phyloP scores from a whole-genome alignment of 2,113 vertebrate species.

The Myocastor coypus region DNA sequence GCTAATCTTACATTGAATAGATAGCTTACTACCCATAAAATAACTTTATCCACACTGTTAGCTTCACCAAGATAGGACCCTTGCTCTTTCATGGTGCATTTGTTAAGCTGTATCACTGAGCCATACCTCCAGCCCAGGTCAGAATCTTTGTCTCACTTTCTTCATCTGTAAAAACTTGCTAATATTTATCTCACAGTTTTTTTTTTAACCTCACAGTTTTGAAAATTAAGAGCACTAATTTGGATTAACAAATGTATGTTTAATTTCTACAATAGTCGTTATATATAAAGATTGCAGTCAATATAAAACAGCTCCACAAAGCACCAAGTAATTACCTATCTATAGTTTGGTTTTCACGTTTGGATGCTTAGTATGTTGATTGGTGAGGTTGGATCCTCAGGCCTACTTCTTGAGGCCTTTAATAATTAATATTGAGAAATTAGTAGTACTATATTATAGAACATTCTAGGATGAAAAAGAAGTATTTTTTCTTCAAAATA shows the following conservation, averaged over 20 bases:
- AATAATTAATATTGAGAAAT: constrained; percentile 63
- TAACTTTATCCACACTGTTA: constrained; percentile 30
- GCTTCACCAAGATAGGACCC: neutral
- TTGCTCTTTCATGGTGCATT: constrained; percentile 8
- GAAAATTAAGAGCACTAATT: constrained; percentile 41
- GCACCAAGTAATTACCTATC: constrained; percentile 50
- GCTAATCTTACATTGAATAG: neutral
- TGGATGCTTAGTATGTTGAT: constrained; percentile 48
- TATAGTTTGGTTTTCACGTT: constrained; percentile 63
- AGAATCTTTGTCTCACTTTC: constrained; percentile 31
- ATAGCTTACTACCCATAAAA: neutral
- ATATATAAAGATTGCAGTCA: constrained; percentile 62
- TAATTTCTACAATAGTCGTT: constrained; percentile 22
- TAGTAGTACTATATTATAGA: constrained; percentile 36
- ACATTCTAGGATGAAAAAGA: constrained; percentile 54
- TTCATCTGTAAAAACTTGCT: constrained; percentile 32
- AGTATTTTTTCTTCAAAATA: constrained; percentile 59
- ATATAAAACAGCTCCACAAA: constrained; percentile 55
- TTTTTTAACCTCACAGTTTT: constrained; percentile 41
- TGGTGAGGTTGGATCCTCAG: constrained; percentile 58
- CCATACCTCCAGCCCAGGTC: neutral
- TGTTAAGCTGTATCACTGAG: neutral
- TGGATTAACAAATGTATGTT: constrained; percentile 55
- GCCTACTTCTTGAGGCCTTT: constrained; percentile 33
- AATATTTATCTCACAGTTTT: constrained; percentile 50